Base-by-base conservation (phyloP, 2,888 invertebrate species). In the Gonocerus acuteangulatus region DNA sequence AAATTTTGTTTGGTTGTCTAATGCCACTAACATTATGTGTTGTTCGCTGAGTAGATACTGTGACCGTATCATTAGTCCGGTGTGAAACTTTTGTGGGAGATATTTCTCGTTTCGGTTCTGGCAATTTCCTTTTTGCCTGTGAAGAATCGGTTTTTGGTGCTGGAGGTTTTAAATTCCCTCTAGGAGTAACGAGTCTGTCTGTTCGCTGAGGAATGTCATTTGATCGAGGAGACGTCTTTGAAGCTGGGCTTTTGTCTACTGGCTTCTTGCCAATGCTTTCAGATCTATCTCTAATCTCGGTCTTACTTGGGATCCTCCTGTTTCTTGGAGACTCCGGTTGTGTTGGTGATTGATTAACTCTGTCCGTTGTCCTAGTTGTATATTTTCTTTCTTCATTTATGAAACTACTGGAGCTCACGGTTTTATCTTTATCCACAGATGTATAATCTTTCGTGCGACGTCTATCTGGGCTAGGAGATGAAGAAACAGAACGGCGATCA, bases 1-100 rank as follows among this genome's bases (percentile, higher is more conserved):
- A 60, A 15, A 62, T 60, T 51, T 62, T 51, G 11, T 44, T 52
- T 15, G 44, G n/a, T 23, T 66, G 61, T 19, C 47, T 60, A 16
- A 47, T 59, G 9, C 48, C 56, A 27, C 36, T 57, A 11, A 57
- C 19, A 42, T 19, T 62, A 15, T 15, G 48, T 9, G 18, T 13
- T 22, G 16, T 3, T 6, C 21, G 21, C 3, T 39, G 39, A n/a
- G n/a, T 52, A 19, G 47, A 3, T 42, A 13, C n/a, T 19, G 47
- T 9, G 16, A 21, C 21, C 6, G 19, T 19, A 13, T 18, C 19
- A 47, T 9, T 2, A 4, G 18, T 47, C 19, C 21, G 16, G 16
- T 16, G 47, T 19, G 18, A 19, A 15, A 2, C 21, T 42, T 9
- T 52, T 39, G 52, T 16, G 36, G 1, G 4, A 18, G 18, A 2